Percentiles rank a stretch among this genome's conserved stretches.
These are phyloP conservation scores for Thalpophila matura DNA, from an alignment of 2,888 invertebrate species.

Conservation along the genomic window DNA sequence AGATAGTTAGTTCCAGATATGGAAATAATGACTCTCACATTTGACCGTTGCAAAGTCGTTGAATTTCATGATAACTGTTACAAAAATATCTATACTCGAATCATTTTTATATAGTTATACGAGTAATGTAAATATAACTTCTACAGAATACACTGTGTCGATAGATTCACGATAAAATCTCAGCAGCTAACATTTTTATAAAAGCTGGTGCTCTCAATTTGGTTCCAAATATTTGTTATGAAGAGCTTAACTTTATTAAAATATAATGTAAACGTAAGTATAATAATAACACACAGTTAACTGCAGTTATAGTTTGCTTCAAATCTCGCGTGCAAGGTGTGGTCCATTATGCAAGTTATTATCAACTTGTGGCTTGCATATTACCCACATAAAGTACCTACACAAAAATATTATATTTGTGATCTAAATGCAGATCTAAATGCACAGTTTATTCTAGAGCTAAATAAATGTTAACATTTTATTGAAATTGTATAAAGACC, in stretches of 20 bases:
- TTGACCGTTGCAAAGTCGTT: slow-evolving; percentile 43
- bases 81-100: slow-evolving; percentile 13
- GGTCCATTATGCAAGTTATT: slow-evolving; percentile 59
- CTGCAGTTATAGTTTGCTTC: slow-evolving; percentile 26
- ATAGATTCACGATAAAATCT: slow-evolving; percentile 10
- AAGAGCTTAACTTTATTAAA: too few species aligned
- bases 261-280: neutral
- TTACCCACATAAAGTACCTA: slow-evolving; percentile 28
- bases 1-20: slow-evolving; percentile 37
- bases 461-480: slow-evolving; percentile 25
- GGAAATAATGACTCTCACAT: slow-evolving; percentile 27
- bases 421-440: slow-evolving; percentile 17
- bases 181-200: neutral
- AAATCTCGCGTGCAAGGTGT: slow-evolving; percentile 47
- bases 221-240: slow-evolving; percentile 11
- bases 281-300: slow-evolving; percentile 6
- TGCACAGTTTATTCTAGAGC: slow-evolving; percentile 17
- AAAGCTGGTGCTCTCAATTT: slow-evolving; percentile 7
- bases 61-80: slow-evolving; percentile 23
- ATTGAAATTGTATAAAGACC: neutral
- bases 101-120: too few species aligned
- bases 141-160: slow-evolving; percentile 9
- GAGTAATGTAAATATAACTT: too few species aligned
- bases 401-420: slow-evolving; percentile 27
- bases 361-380: slow-evolving; percentile 51